Percentiles rank a stretch among this genome's conserved stretches.
Conservation (phyloP, 2,888 invertebrate species). For the Himalopsyche japonica region DNA sequence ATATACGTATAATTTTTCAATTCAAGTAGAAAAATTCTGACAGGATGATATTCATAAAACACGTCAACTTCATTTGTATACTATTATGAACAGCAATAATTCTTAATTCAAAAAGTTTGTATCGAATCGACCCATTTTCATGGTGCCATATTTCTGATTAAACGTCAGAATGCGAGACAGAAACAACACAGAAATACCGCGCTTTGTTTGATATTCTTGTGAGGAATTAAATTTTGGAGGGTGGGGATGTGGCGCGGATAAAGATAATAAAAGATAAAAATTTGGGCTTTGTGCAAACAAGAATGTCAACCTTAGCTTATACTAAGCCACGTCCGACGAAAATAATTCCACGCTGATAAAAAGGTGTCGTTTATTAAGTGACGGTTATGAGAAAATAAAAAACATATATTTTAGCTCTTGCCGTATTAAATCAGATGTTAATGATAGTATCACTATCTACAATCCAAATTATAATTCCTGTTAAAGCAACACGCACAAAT, state of each 20-base stretch:
- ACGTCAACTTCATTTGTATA: too few relatives aligned
- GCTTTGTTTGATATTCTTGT: neutral
- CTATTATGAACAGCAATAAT: too few relatives aligned
- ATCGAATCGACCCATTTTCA: too few relatives aligned
- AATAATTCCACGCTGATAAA: neutral
- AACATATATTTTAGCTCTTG: neutral
- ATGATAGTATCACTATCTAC: too few relatives aligned
- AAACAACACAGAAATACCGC: neutral
- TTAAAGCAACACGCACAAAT: too few relatives aligned
- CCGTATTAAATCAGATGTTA: too few relatives aligned
- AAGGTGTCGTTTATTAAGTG: neutral
- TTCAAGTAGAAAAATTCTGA: too few relatives aligned
- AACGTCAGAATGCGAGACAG: neutral
- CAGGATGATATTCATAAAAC: too few relatives aligned
- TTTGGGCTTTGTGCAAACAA: neutral
- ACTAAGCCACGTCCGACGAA: neutral
- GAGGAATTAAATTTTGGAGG: neutral
- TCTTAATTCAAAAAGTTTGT: too few relatives aligned
- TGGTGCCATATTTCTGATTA: neutral
- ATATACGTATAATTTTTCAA: too few relatives aligned
- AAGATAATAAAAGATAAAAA: conserved; percentile 19
- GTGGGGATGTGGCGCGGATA: conserved; percentile 5
- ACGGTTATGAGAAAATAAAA: neutral
- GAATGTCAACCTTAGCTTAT: neutral
- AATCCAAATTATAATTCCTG: too few relatives aligned